phyloP scores from a whole-genome alignment of 2,797 vertebrate genomes.

The Sternotherus odoratus region DNA sequence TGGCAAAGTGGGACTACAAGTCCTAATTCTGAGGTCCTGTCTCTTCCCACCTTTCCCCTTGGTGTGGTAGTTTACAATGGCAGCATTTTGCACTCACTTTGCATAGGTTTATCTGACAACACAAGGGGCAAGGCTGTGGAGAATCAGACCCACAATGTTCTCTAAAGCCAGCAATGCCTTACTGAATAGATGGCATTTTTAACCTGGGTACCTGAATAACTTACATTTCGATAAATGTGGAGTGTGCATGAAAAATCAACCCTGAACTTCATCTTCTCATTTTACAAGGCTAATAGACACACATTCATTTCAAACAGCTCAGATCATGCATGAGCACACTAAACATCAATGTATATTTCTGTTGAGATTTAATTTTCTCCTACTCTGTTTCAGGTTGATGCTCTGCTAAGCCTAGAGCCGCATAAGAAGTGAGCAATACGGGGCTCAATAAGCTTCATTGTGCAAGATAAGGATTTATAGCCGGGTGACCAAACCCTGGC shows the following conservation, averaged over 20 bases:
- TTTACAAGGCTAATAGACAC: background rate
- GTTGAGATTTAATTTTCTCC: background rate
- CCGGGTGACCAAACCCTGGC: no score
- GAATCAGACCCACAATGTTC: background rate
- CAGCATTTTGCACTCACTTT: background rate
- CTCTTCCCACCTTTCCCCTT: background rate
- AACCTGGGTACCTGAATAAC: background rate
- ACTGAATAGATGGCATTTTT: background rate
- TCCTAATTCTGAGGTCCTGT: background rate
- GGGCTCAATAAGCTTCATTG: fast-evolving
- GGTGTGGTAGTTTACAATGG: background rate
- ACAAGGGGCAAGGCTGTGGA: background rate
- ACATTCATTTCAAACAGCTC: background rate
- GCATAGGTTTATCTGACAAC: background rate
- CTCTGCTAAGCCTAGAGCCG: background rate
- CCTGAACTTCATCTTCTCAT: background rate
- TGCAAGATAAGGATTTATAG: background rate
- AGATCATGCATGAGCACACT: background rate
- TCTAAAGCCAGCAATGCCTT: background rate
- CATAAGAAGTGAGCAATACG: fast-evolving
- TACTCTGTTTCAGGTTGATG: background rate
- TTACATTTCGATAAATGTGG: background rate
- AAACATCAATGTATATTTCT: background rate
- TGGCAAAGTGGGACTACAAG: background rate
- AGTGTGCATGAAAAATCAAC: background rate